Conservation (phyloP, 2,888 invertebrate genomes). For the Leptopilina drosophilae region DNA sequence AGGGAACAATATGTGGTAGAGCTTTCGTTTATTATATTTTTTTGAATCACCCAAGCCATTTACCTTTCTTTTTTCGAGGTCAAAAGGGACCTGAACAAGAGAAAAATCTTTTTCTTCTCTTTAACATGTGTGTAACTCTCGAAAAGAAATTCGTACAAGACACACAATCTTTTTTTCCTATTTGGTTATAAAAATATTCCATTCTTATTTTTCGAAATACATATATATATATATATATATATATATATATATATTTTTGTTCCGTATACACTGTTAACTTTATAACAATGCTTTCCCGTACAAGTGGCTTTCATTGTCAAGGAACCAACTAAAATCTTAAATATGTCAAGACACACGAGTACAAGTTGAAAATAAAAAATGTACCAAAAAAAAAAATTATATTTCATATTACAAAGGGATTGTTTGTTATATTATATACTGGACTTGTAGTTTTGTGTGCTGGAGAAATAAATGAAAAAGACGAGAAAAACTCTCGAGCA, state of each 20-base stretch:
- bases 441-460: not conserved
- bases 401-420: conserved; percentile 3
- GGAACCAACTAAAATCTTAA: conserved; percentile 8
- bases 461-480: not conserved
- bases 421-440: not conserved
- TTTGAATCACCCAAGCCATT: not conserved
- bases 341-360: not conserved
- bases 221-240: not conserved
- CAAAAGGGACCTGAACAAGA: not conserved
- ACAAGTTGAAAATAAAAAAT: not conserved
- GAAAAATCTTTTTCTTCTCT: not conserved
- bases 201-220: not conserved
- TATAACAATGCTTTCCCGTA: not conserved
- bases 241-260: too few species aligned
- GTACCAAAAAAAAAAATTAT: not conserved
- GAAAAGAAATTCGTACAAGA: not conserved
- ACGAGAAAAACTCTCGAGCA: too few species aligned
- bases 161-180: not conserved
- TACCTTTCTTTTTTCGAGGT: not conserved
- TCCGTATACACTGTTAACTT: not conserved
- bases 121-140: not conserved
- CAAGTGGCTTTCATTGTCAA: not conserved
- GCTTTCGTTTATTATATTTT: conserved; percentile 4
- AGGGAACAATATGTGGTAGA: not conserved
- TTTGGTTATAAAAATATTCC: not conserved